A percentile compares a stretch with the other conserved stretches of the same genome.
Evolutionary conservation across 2,888 invertebrate genomes (phyloP).

Genomic region (Harpalus rubripes): DNA sequence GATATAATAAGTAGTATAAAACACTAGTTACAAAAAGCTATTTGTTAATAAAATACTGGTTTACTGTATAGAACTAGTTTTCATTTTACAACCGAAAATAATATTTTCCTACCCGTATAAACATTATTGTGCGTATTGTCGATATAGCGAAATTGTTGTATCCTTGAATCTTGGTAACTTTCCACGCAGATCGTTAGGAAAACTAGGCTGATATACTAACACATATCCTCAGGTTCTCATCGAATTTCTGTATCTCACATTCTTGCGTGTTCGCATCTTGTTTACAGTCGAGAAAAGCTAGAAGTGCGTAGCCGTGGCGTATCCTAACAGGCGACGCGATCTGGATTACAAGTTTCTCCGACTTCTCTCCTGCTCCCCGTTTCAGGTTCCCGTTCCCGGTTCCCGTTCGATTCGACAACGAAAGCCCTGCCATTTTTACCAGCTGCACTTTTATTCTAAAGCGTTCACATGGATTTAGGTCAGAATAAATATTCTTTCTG

Average conservation of each 20-base stretch:
- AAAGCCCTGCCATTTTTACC: conserved; percentile 59
- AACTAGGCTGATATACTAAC: conserved; percentile 8
- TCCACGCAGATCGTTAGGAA: conserved; percentile 29
- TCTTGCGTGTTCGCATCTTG: conserved; percentile 1
- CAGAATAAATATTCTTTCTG: conserved; percentile 60
- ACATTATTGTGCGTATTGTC: too few relatives aligned
- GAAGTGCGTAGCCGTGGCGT: conserved; percentile 9
- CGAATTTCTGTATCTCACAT: neutral
- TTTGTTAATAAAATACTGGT: too few relatives aligned
- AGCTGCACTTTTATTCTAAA: conserved; percentile 66
- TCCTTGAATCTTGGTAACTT: conserved; percentile 1
- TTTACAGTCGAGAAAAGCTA: conserved; percentile 35
- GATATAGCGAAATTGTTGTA: neutral
- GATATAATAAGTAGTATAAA: too few relatives aligned
- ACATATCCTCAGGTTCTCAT: neutral
- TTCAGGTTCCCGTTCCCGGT: conserved; percentile 27
- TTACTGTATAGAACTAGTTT: too few relatives aligned
- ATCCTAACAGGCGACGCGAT: conserved; percentile 40
- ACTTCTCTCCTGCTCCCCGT: conserved; percentile 37
- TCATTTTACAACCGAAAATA: too few relatives aligned
- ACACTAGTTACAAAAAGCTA: too few relatives aligned
- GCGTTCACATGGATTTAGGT: conserved; percentile 66
- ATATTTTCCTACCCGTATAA: too few relatives aligned
- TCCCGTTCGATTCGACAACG: conserved; percentile 52
- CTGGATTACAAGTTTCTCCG: conserved; percentile 57